phyloP scores from a whole-genome alignment of 1,140 invertebrate genomes.

The Drosophila ironensis region DNA sequence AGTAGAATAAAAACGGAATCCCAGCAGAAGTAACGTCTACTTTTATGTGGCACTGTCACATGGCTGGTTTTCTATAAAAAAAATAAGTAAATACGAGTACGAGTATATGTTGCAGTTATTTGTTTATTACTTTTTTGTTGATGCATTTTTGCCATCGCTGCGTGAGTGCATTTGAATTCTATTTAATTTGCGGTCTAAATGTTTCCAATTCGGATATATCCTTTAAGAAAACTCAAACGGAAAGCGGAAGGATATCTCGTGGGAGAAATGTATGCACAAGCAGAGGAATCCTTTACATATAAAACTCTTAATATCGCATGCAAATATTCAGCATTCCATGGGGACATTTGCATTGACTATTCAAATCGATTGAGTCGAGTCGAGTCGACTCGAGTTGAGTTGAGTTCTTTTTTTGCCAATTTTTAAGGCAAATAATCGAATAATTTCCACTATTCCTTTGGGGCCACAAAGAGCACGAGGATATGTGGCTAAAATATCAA shows the following conservation, averaged over 20 bases:
- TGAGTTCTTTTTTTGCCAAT: background rate
- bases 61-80: background rate
- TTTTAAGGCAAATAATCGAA: conserved; percentile 30
- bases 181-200: conserved; percentile 67
- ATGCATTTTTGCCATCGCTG: background rate
- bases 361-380: conserved; percentile 25
- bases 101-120: conserved; percentile 12
- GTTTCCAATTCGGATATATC: conserved; percentile 24
- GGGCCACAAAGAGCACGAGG: background rate
- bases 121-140: conserved; percentile 3
- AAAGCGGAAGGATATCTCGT: background rate
- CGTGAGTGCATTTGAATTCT: conserved; percentile 64
- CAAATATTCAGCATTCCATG: conserved; percentile 21
- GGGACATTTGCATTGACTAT: conserved; percentile 15
- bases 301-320: conserved; percentile 43
- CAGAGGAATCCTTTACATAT: conserved; percentile 18
- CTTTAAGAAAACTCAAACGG: no score
- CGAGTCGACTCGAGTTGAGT: no score
- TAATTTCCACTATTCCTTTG: conserved; percentile 11
- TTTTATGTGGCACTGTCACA: conserved; percentile 40
- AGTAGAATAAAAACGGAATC: no score
- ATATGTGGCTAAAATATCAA: conserved; percentile 2
- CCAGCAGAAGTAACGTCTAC: no score
- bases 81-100: conserved; percentile 8
- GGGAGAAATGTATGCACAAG: conserved; percentile 11